phyloP scores from a whole-genome alignment of 2,797 vertebrate species.

The Argyrosomus regius region DNA sequence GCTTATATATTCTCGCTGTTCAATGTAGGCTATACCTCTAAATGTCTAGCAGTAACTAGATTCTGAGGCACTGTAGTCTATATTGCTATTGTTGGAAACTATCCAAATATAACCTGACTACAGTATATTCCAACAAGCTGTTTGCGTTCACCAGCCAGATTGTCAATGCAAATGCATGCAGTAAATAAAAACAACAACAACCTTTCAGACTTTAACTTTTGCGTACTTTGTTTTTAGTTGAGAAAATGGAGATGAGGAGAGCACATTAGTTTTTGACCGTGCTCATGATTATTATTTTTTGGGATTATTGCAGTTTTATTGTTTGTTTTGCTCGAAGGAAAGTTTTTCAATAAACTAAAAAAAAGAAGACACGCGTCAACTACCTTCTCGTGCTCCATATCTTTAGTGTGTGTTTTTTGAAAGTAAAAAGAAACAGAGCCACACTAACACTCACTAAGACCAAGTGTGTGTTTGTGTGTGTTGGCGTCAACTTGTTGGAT shows the following conservation, averaged over 20 bases:
- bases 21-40: neutral
- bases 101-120: neutral
- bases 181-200: neutral
- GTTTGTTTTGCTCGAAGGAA: too few relatives aligned
- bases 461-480: neutral
- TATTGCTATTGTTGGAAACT: neutral
- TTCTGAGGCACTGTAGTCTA: neutral
- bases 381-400: too few relatives aligned
- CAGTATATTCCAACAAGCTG: neutral
- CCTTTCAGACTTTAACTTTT: neutral
- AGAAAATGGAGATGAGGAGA: too few relatives aligned
- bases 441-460: neutral
- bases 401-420: too few relatives aligned
- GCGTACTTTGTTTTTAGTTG: too few relatives aligned
- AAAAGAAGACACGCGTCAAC: too few relatives aligned
- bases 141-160: neutral
- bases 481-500: constrained; percentile 52
- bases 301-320: too few relatives aligned
- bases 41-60: neutral
- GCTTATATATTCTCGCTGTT: too few relatives aligned
- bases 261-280: too few relatives aligned
- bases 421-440: too few relatives aligned
- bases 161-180: neutral
- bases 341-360: too few relatives aligned
- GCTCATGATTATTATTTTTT: too few relatives aligned